Evolutionary conservation across 2,888 invertebrate genomes (phyloP), one percentile per base, ranked within the genome.

Genomic region (Standfussiana lucernea): DNA sequence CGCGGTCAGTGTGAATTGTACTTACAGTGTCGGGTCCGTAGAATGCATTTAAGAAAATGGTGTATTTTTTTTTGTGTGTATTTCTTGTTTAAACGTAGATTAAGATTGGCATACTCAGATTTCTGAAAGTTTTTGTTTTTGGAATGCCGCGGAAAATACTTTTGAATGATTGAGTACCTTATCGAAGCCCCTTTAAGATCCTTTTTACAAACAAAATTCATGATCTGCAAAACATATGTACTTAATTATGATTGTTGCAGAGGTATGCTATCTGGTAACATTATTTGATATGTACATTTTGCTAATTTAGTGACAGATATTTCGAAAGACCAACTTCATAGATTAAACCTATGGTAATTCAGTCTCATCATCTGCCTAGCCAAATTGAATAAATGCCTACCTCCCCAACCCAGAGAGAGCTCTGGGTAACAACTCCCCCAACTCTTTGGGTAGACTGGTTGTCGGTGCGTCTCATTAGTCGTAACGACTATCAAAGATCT

Each of bases 171-270:
- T 69, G 3, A 62, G 18, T 37, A 35, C 8, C 15, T n/a, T 6
- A 7, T 15, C 15, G 0, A 47, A 67, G 4, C 7, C 13, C 3
- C 0, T 69, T 8, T 3, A 11, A 0, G 5, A 21, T 1, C 0
- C 2, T n/a, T 45, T 21, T 18, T 0, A n/a, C 1, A 42, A 74
- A 45, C n/a, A 73, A 4, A 13, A 13, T 28, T 4, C 7, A 18
- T 18, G 6, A 13, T 47, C 21, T 72, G 13, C 28, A 21, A 68
- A 28, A 24, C 7, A 32, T 18, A n/a, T n/a, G n/a, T n/a, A 13
- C 37, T n/a, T 62, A n/a, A 37, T 28, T 4, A 0, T 18, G 24
- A 40, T 68, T 37, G 0, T 1, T 40, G n/a, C 18, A 8, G 0
- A 47, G 3, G 5, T 13, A 42, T n/a, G 15, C 4, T 15, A 45